Base-by-base conservation (phyloP, 2,113 vertebrate genomes). In the Heteronetta atricapilla region DNA sequence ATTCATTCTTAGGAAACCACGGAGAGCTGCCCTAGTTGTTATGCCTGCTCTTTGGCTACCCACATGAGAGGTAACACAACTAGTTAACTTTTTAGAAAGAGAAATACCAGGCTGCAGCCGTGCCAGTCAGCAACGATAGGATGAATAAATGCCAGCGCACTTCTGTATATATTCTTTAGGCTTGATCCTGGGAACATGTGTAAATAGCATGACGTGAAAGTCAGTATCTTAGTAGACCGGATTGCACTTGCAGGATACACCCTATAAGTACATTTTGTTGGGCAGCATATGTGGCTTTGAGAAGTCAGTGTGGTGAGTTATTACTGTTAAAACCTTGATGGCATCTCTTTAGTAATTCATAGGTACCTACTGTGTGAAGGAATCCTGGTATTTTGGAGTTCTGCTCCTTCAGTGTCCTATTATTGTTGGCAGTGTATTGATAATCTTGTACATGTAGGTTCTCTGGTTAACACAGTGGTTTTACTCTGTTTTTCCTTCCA, bases 231-330 rank as follows among this genome's bases (percentile, higher is more conserved):
- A 50, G 48, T 29, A 38, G 53, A 73, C 86, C 1, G 0, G 74
- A 74, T 85, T 69, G 69, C 5, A 0, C 40, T 72, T 90, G 62
- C 53, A 2, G 73, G 80, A 58, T 94, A 90, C 90, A 66, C 92
- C 92, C 84, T 95, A 74, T 73, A 94, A 84, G 80, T 87, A 92
- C 7, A 31, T 8, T 33, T 73, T 94, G 87, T 95, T 95, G 92
- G 92, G 63, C 92, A 11, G 13, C 11, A 6, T 90, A 13, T 66
- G 62, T 88, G 78, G 68, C 62, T 76, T 72, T 22, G 48, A 86
- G 63, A 70, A 62, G 38, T 73, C 82, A 14, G 29, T 15, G 6
- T 52, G 10, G 48, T 52, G 13, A 50, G 31, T 53, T 77, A 26
- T 59, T 89, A 18, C 58, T 40, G 21, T 86, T 77, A 68, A 88